Evolutionary conservation across 2,113 vertebrate genomes (phyloP).

Genomic region (Microtus oregoni): DNA sequence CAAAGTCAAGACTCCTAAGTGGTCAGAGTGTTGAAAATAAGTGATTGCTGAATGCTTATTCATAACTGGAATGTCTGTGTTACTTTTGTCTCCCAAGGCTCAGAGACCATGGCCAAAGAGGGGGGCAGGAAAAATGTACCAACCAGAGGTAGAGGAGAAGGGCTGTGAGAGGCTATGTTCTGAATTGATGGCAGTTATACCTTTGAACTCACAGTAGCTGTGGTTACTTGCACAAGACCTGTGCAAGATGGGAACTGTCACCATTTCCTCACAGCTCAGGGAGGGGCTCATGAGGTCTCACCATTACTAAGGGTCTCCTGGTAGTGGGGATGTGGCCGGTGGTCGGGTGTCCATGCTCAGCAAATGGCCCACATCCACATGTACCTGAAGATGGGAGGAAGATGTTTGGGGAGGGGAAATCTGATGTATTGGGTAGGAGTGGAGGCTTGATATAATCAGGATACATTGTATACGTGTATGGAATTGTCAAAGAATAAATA

Average conservation of each 20-base stretch:
- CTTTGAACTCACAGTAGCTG: not conserved
- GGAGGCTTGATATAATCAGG: not conserved
- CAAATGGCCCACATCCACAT: not conserved
- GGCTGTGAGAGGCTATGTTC: too few species aligned
- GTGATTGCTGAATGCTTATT: not conserved
- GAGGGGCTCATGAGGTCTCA: not conserved
- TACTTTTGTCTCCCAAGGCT: not conserved
- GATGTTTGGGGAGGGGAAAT: not conserved
- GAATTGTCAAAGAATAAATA: not conserved
- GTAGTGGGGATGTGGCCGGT: not conserved
- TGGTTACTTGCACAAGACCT: not conserved
- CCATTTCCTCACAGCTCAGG: not conserved
- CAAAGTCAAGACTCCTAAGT: not conserved
- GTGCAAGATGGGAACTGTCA: not conserved
- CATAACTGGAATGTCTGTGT: not conserved
- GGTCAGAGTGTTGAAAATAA: not conserved
- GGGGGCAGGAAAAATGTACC: not conserved
- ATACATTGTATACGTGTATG: not conserved
- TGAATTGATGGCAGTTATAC: not conserved
- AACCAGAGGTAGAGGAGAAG: not conserved
- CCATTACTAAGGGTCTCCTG: not conserved
- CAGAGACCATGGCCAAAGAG: not conserved
- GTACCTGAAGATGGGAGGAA: not conserved
- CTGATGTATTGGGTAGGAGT: not conserved
- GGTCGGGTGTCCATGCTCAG: not conserved